These are phyloP conservation scores for Eretmochelys imbricata DNA, from an alignment of 2,113 vertebrate genomes.

Conservation along the genomic window DNA sequence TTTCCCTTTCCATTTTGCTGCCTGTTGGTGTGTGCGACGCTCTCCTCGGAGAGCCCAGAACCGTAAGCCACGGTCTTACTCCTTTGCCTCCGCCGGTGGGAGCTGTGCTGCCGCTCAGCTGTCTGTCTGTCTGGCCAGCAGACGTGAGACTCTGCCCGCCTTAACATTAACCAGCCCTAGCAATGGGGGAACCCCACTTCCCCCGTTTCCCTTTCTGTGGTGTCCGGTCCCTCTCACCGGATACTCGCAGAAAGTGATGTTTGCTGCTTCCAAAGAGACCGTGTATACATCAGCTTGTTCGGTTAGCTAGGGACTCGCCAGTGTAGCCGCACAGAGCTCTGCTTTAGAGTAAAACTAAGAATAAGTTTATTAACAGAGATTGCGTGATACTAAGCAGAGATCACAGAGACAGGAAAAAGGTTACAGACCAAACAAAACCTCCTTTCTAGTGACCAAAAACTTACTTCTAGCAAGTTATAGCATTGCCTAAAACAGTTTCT, in stretches of 20 bases:
- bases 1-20: neutral
- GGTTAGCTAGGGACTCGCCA: neutral
- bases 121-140: neutral
- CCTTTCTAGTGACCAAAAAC: neutral
- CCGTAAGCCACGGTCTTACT: neutral
- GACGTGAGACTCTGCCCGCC: neutral
- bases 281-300: neutral
- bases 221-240: neutral
- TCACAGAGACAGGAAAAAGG: neutral
- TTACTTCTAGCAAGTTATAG: neutral
- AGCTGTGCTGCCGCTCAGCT: neutral
- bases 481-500: neutral
- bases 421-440: neutral
- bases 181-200: neutral
- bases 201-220: too few species aligned
- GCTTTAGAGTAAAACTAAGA: neutral
- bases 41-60: neutral
- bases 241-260: neutral
- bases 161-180: neutral
- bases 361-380: neutral
- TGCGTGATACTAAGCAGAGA: neutral
- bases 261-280: neutral
- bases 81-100: neutral
- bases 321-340: neutral
- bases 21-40: neutral